Base-by-base conservation (phyloP, 2,797 vertebrate species). In the Sebastolobus alascanus region DNA sequence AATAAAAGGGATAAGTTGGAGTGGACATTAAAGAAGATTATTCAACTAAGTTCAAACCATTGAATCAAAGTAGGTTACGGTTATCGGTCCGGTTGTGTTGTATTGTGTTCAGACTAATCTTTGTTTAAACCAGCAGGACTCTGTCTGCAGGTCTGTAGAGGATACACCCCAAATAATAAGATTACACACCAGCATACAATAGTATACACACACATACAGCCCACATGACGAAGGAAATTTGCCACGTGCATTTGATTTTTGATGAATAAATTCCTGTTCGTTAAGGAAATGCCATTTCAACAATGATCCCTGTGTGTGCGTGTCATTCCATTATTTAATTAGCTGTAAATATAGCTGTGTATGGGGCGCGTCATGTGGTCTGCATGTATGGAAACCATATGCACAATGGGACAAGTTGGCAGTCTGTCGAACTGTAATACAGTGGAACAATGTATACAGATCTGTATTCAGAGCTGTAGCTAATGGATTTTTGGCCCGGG, bases 361-460 rank as follows among this genome's bases (percentile, higher is more conserved):
- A 12, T 33, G 72, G 31, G 68, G 71, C 43, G 6, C 59, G 79
- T 86, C 83, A 82, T 84, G 82, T 77, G 84, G 70, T 77, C 66
- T 58, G 60, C 73, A 50, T 80, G 82, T 87, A 91, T 89, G 82
- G 82, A 89, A 90, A 84, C 73, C 81, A 85, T 83, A 72, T 78
- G 67, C 86, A 84, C 68, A 79, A 75, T 40, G 75, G 83, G 46
- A 31, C 70, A 25, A 29, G 69, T 38, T 84, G 87, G 89, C 87
- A 83, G 84, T 27, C 31, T 13, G 54, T 43, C 3, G 9, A 35
- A 52, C 77, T 70, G 10, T 79, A 87, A 81, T 70, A 70, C 50
- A 68, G 16, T 68, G 85, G 80, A 91, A 90, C 90, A 85, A 84
- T 80, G 69, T 82, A 87, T 35, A 81, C 84, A 87, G 79, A 85